These are phyloP conservation scores for Taxidea taxus DNA, from an alignment of 2,113 vertebrate genomes.

Conservation along the genomic window DNA sequence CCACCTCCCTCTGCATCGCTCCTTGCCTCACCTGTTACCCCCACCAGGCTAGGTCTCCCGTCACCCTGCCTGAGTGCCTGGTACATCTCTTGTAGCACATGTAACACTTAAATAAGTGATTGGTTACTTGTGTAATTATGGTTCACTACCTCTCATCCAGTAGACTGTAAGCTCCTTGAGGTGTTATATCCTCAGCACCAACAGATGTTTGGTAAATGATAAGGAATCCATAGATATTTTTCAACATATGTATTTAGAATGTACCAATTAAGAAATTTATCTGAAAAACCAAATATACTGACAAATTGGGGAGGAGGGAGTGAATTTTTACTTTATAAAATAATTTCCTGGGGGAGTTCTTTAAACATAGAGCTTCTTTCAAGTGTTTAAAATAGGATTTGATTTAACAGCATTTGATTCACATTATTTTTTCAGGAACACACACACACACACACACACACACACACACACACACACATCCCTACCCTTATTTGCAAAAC, in stretches of 20 bases:
- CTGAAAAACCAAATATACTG: conserved; percentile 42
- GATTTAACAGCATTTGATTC: conserved; percentile 32
- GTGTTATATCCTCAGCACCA: neutral
- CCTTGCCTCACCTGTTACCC: neutral
- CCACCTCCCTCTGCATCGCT: neutral
- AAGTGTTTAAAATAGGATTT: conserved; percentile 45
- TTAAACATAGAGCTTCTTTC: conserved; percentile 29
- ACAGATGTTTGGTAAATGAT: neutral
- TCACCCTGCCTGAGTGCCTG: neutral
- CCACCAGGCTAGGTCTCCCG: neutral
- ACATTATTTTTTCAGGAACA: conserved; percentile 37
- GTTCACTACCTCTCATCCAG: neutral
- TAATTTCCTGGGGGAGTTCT: conserved; percentile 39
- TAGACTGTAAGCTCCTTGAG: neutral
- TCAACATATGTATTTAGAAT: conserved; percentile 37
- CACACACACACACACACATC: neutral
- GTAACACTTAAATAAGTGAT: neutral
- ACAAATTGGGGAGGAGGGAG: conserved; percentile 23
- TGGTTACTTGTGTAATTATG: neutral
- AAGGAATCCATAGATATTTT: conserved; percentile 37
- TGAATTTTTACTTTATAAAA: conserved; percentile 49
- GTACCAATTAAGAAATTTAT: conserved; percentile 36
- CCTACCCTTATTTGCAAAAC: neutral
- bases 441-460: neutral
- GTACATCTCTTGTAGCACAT: neutral